These are phyloP conservation scores for Eubucco bourcierii DNA, from an alignment of 2,113 vertebrate species.

Conservation along the genomic window DNA sequence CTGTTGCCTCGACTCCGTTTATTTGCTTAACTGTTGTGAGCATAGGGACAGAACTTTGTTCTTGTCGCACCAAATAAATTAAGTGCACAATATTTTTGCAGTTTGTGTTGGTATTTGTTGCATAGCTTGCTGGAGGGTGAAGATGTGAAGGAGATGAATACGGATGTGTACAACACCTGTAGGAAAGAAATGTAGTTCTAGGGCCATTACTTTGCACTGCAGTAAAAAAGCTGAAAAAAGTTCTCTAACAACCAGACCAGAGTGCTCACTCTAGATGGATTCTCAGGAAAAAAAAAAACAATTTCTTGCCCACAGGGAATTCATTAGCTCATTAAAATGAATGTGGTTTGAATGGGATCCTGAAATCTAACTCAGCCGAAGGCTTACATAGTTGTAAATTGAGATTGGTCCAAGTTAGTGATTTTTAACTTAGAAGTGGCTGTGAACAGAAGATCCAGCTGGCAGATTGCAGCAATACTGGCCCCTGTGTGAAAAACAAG, in stretches of 20 bases:
- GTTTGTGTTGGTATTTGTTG: neutral
- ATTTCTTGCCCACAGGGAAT: constrained; percentile 21
- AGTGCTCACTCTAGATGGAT: neutral
- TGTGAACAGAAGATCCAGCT: neutral
- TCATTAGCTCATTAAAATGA: constrained; percentile 18
- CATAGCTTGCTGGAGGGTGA: neutral
- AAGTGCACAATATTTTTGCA: neutral
- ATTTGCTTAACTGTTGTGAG: neutral
- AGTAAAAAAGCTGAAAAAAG: neutral
- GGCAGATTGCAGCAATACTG: neutral
- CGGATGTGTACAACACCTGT: neutral
- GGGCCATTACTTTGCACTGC: neutral
- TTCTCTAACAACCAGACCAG: neutral
- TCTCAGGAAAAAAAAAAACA: neutral
- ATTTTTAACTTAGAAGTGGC: constrained; percentile 23
- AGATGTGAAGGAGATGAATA: neutral
- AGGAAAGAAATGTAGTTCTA: neutral
- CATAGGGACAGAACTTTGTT: neutral
- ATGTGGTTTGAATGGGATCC: constrained; percentile 56
- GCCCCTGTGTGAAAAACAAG: neutral
- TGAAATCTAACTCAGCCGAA: neutral
- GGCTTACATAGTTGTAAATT: neutral
- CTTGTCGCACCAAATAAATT: neutral
- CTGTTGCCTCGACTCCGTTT: neutral
- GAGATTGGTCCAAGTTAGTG: neutral